A percentile compares a stretch with the other conserved stretches of the same genome.
Conservation (phyloP, 2,797 vertebrate species). For the Ataeniobius toweri region DNA sequence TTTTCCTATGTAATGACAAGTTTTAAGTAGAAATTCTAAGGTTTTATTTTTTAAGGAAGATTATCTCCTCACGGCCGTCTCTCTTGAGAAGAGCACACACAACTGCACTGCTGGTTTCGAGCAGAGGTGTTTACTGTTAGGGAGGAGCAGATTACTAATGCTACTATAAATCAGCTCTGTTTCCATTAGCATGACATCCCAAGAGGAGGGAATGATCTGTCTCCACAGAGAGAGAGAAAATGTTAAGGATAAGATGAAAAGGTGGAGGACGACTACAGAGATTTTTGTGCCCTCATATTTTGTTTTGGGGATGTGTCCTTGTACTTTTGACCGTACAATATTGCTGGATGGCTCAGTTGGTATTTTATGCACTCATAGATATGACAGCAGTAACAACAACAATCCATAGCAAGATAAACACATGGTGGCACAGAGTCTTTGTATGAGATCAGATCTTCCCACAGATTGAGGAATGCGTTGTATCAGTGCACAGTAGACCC, state of each 20-base stretch:
- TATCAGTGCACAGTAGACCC: background rate
- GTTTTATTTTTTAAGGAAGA: background rate
- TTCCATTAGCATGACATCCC: constrained; percentile 41
- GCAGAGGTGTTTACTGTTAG: constrained; percentile 47
- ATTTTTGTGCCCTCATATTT: background rate
- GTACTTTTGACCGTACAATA: background rate
- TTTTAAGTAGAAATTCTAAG: background rate
- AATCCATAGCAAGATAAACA: background rate
- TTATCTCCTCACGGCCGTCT: constrained; percentile 6
- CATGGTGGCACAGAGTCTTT: background rate
- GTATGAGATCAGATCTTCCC: constrained; percentile 1
- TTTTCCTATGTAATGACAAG: background rate
- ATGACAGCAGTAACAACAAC: background rate
- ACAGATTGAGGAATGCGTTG: background rate
- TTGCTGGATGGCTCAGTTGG: background rate
- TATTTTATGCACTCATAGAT: background rate
- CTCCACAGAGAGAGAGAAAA: constrained; percentile 13
- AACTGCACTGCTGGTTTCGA: background rate
- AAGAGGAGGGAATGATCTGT: constrained; percentile 14
- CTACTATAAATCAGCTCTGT: constrained; percentile 38
- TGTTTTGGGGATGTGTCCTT: background rate
- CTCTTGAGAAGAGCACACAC: constrained; percentile 1
- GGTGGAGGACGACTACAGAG: background rate
- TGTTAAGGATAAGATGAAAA: background rate
- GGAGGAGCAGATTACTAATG: constrained; percentile 51